Percentiles rank a stretch among this genome's conserved stretches.
phyloP scores from a whole-genome alignment of 2,797 vertebrate genomes.

The Rhabdomys pumilio region DNA sequence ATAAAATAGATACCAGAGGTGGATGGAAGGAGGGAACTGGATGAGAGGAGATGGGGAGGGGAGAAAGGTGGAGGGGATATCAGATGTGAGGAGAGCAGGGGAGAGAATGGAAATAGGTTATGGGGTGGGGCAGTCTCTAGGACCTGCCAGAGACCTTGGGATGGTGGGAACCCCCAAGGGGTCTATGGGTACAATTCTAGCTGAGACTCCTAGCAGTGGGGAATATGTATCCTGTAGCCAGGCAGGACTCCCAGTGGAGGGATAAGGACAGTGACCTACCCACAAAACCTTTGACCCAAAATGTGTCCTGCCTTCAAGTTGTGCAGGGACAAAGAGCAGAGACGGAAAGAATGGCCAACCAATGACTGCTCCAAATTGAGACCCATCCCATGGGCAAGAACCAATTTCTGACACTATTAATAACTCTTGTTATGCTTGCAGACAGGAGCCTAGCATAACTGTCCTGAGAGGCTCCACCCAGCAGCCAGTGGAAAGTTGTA shows the following conservation, averaged over 20 bases:
- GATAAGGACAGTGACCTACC: neutral
- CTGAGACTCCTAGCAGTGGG: neutral
- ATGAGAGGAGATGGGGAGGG: too few species aligned
- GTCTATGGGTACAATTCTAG: neutral
- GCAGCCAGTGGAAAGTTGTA: neutral
- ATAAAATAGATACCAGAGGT: too few species aligned
- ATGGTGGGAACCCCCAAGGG: too few species aligned
- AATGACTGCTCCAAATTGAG: neutral
- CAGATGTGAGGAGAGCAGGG: neutral
- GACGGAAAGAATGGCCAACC: neutral
- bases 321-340: neutral
- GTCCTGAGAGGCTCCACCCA: neutral
- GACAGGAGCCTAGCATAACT: neutral
- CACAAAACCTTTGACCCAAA: neutral
- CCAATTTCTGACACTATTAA: neutral
- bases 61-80: neutral
- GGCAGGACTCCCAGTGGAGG: neutral
- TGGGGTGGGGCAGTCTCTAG: too few species aligned
- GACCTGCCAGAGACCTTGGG: too few species aligned
- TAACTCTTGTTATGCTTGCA: neutral
- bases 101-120: too few species aligned
- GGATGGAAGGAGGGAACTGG: neutral
- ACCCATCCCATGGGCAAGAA: neutral
- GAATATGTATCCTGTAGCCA: neutral
- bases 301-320: too few species aligned